Conservation (phyloP, 2,797 vertebrate genomes). For the Mormyrus proboscirostris region DNA sequence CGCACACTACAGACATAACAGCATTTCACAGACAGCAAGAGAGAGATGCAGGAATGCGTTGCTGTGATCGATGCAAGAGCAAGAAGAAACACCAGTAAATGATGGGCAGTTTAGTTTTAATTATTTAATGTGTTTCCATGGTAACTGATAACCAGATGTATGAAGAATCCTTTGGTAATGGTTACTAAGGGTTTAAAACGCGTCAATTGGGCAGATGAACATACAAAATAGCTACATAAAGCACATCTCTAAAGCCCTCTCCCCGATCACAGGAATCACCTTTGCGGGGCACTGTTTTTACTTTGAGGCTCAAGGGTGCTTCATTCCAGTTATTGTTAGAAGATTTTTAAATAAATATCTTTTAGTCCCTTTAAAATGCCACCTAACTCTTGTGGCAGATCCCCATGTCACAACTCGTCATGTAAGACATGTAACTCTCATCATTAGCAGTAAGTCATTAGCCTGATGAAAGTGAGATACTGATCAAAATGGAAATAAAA, state of each 20-base stretch:
- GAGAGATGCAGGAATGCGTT: not conserved
- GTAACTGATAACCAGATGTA: not conserved
- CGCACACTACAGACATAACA: not conserved
- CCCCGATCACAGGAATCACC: not conserved
- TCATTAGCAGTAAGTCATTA: not conserved
- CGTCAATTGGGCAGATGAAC: not conserved
- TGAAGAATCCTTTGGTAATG: not conserved
- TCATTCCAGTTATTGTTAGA: too few species aligned
- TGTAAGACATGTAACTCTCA: not conserved
- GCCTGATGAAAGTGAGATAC: not conserved
- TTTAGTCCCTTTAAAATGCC: too few species aligned
- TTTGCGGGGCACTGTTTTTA: not conserved
- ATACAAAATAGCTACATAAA: not conserved
- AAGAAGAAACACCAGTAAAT: not conserved
- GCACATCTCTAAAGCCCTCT: not conserved
- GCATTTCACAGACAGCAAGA: not conserved
- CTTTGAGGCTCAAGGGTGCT: too few species aligned
- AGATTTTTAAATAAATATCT: too few species aligned
- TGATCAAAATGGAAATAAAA: not conserved
- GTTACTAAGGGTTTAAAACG: not conserved
- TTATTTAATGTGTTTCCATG: not conserved
- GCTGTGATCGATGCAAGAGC: not conserved
- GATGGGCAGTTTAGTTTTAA: not conserved
- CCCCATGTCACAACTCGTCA: not conserved
- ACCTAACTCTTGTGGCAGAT: not conserved